Percentiles rank a stretch among this genome's conserved stretches.
phyloP scores from a whole-genome alignment of 2,113 vertebrate species.

The Corythoichthys intestinalis region DNA sequence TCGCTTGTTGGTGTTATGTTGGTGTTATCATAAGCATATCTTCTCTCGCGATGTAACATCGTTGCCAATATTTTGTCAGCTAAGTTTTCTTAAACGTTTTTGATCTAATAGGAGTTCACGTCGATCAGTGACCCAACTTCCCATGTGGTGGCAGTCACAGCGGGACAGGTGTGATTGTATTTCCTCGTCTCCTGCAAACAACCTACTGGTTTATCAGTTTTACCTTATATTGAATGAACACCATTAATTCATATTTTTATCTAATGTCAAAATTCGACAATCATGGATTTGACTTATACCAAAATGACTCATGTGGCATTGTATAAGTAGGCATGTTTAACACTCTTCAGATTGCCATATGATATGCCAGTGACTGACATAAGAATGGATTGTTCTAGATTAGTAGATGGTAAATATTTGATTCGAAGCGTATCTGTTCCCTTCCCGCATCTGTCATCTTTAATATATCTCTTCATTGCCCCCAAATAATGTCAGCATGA shows the following conservation, averaged over 20 bases:
- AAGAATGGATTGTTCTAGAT: constrained; percentile 2
- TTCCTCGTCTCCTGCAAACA: constrained; percentile 15
- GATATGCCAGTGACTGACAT: constrained; percentile 15
- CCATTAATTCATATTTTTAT: not conserved
- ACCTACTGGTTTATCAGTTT: not conserved
- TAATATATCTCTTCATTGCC: constrained; percentile 4
- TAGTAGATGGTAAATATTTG: constrained; percentile 19
- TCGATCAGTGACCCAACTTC: constrained; percentile 52
- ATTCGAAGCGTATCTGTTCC: constrained; percentile 19
- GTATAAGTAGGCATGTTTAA: not conserved
- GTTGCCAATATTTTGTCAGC: constrained; percentile 21
- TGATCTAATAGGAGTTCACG: constrained; percentile 15
- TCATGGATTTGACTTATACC: not conserved
- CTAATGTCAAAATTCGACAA: not conserved
- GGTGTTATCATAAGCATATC: constrained; percentile 22
- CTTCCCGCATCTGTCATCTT: not conserved
- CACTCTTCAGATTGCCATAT: constrained; percentile 23
- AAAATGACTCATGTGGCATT: not conserved
- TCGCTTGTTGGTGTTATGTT: constrained; percentile 16
- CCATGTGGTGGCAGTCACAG: constrained; percentile 40
- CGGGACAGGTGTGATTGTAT: constrained; percentile 52
- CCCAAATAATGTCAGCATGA: not conserved
- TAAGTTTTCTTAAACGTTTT: constrained; percentile 34
- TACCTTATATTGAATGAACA: not conserved
- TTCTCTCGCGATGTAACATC: constrained; percentile 2